phyloP scores from a whole-genome alignment of 2,797 vertebrate species.

The Geotrypetes seraphini region DNA sequence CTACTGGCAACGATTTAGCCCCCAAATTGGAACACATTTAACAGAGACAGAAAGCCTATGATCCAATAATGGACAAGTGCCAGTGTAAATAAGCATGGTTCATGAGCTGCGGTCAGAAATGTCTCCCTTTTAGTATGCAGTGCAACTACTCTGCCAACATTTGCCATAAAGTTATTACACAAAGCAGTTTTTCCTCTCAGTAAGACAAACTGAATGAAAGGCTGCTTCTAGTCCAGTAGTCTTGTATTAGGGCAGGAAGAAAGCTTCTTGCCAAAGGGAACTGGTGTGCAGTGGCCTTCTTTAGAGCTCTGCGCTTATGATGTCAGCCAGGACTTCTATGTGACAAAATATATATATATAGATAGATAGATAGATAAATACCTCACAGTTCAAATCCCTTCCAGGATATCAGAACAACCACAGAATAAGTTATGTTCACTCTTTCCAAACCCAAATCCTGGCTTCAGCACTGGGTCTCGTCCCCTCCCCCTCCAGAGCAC shows the following conservation, averaged over 20 bases:
- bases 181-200: constrained; percentile 78
- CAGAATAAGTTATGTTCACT: constrained; percentile 11
- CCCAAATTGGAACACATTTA: constrained; percentile 86
- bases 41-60: constrained; percentile 93
- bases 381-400: constrained; percentile 14
- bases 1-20: constrained; percentile 89
- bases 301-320: constrained; percentile 54
- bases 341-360: no score
- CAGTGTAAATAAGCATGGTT: constrained; percentile 95
- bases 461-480: background rate
- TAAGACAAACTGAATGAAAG: constrained; percentile 79
- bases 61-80: constrained; percentile 88
- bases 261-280: constrained; percentile 61
- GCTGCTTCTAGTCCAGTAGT: constrained; percentile 66
- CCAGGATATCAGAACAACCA: constrained; percentile 17
- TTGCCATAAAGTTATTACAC: constrained; percentile 83
- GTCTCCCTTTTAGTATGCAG: constrained; percentile 84
- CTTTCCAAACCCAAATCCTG: constrained; percentile 21
- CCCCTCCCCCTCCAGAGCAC: constrained; percentile 10
- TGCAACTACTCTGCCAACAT: constrained; percentile 75
- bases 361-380: constrained; percentile 11
- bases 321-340: constrained; percentile 37
- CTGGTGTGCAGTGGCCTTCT: constrained; percentile 46
- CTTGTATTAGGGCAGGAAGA: constrained; percentile 55
- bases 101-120: constrained; percentile 92